A percentile compares a stretch with the other conserved stretches of the same genome.
Conservation (phyloP, 2,888 invertebrate species). For the Blastobasis adustella region DNA sequence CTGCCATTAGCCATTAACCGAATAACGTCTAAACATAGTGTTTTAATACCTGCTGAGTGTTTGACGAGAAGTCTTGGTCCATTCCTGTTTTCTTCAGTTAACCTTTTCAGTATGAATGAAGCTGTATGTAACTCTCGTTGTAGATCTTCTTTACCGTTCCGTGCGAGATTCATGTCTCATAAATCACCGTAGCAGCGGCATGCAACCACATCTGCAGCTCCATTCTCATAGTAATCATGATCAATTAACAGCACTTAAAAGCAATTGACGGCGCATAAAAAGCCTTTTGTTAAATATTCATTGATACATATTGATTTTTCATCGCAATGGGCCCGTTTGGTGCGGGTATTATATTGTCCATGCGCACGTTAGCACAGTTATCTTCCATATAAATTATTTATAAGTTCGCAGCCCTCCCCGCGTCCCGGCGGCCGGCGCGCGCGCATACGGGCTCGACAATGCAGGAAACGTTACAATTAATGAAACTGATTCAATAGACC, state of each 20-base stretch:
- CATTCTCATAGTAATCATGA: slow-evolving; percentile 1
- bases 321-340: slow-evolving; percentile 25
- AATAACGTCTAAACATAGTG: no score
- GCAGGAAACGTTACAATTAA: slow-evolving; percentile 48
- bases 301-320: slow-evolving; percentile 37
- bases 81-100: no score
- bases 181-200: neutral
- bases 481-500: slow-evolving; percentile 50
- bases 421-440: slow-evolving; percentile 14
- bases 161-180: no score
- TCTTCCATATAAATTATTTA: slow-evolving; percentile 49
- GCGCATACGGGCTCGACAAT: slow-evolving; percentile 44
- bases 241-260: slow-evolving; percentile 27
- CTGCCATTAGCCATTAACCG: slow-evolving; percentile 8
- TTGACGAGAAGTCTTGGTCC: no score
- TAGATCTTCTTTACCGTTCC: no score
- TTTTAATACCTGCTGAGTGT: no score
- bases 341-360: slow-evolving; percentile 22
- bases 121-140: no score
- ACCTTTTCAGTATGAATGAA: no score
- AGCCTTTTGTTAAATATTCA: slow-evolving; percentile 34
- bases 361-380: slow-evolving; percentile 44
- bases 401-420: slow-evolving; percentile 28
- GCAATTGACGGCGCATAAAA: slow-evolving; percentile 30
- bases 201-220: neutral